Evolutionary conservation across 2,797 vertebrate species (phyloP), one percentile per base, ranked within the genome.

Genomic region (Strix occidentalis): DNA sequence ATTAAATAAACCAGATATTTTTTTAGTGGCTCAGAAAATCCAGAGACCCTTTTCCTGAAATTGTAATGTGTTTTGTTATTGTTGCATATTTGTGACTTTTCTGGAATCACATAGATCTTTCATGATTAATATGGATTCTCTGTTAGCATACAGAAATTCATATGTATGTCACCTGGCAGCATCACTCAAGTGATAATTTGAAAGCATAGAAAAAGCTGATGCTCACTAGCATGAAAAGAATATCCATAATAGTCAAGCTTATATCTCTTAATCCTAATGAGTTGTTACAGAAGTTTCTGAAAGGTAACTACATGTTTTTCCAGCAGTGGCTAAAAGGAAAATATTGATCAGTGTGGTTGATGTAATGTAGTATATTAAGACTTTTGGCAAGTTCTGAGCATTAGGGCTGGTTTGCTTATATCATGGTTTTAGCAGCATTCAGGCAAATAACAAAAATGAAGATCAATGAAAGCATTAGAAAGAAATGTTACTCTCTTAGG

Each of bases 401-500:
- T 84, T 89, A 66, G 60, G 60, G 12, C 45, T 90, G 15, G 57
- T 95, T 96, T 93, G 76, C 81, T 87, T 89, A 37, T 85, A 68
- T 43, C 25, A 10, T 33, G 87, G 60, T 51, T 91, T 96, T 93
- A 84, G 79, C 82, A 90, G 70, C 57, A 89, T 85, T 96, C 68
- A 53, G 76, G 94, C 93, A 97, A 96, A 95, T 86, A 96, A 94
- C 33, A 70, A 84, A 94, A 91, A 81, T 68, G 12, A 75, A 91
- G 79, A 97, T 98, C 96, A 89, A 97, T 97, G 94, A 93, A 95
- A 95, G 64, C 77, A 84, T 95, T 93, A 94, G 89, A 94, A 97
- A 97, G 92, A 95, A 97, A 95, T 76, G 77, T 85, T 65, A 83
- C 39, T 96, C 80, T 58, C 84, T 54, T 88, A 84, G 80, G 89